A percentile compares a stretch with the other conserved stretches of the same genome.
Conservation (phyloP, 2,888 invertebrate genomes). For the Eupeodes latifasciatus region DNA sequence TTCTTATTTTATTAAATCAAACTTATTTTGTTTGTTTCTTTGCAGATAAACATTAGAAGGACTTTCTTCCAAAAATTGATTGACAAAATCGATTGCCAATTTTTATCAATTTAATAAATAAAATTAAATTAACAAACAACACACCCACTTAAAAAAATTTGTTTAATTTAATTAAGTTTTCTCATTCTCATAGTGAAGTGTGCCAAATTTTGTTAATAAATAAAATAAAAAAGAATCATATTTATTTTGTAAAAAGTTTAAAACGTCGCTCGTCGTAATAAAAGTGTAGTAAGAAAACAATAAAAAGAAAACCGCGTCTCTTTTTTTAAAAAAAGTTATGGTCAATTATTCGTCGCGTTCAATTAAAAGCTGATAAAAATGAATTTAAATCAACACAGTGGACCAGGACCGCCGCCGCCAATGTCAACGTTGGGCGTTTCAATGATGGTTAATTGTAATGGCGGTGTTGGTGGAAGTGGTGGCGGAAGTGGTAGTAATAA, state of each 20-base stretch:
- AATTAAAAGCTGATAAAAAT: constrained; percentile 83
- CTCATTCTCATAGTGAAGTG: constrained; percentile 55
- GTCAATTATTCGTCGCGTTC: constrained; percentile 66
- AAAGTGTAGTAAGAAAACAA: constrained; percentile 8
- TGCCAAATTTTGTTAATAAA: constrained; percentile 62
- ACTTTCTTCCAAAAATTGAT: constrained; percentile 38
- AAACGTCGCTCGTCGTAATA: not conserved
- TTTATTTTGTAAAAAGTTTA: constrained; percentile 27
- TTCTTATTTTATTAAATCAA: not conserved
- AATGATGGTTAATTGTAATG: constrained; percentile 56
- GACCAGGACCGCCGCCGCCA: constrained; percentile 81
- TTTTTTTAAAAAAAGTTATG: constrained; percentile 62
- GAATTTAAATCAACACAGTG: constrained; percentile 84
- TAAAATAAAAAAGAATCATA: constrained; percentile 12
- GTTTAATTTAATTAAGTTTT: not conserved
- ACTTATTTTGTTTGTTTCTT: constrained; percentile 10
- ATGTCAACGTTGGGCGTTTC: constrained; percentile 74
- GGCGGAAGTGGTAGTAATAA: too few relatives aligned
- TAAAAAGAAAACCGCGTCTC: constrained; percentile 33
- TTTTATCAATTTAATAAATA: not conserved
- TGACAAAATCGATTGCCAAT: constrained; percentile 43
- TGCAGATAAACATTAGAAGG: constrained; percentile 44
- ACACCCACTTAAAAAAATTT: not conserved
- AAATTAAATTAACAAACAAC: not conserved
- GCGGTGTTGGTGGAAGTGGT: constrained; percentile 29